phyloP scores from a whole-genome alignment of 2,797 vertebrate genomes.

The Anguilla obscura region DNA sequence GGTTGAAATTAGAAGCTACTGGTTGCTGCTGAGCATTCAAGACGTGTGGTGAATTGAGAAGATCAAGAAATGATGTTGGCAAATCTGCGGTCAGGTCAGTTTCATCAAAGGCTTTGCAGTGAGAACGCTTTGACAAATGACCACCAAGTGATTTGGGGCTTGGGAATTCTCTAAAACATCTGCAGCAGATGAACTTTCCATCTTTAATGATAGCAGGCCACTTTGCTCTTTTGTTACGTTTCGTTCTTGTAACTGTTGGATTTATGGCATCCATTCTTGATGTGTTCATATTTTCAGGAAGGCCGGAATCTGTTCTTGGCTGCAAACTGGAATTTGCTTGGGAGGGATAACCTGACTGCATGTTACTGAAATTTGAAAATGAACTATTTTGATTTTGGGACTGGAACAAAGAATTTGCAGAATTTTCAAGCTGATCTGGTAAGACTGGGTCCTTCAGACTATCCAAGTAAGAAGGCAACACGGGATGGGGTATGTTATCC shows the following conservation, averaged over 20 bases:
- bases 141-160: constrained; percentile 94
- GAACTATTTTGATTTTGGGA: constrained; percentile 50
- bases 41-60: constrained; percentile 85
- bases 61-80: constrained; percentile 84
- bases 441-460: constrained; percentile 41
- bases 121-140: constrained; percentile 88
- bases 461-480: constrained; percentile 49
- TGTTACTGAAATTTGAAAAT: constrained; percentile 39
- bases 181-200: constrained; percentile 92
- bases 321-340: constrained; percentile 40
- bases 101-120: constrained; percentile 86
- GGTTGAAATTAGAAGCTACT: constrained; percentile 66
- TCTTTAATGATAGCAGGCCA: constrained; percentile 93
- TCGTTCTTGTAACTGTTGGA: constrained; percentile 57
- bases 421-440: constrained; percentile 51
- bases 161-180: constrained; percentile 88
- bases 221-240: constrained; percentile 83
- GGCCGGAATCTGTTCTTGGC: constrained; percentile 27
- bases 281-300: constrained; percentile 34
- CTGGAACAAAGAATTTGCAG: constrained; percentile 42
- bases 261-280: constrained; percentile 42
- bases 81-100: constrained; percentile 79
- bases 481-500: constrained; percentile 44
- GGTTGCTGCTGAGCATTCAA: constrained; percentile 70
- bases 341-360: constrained; percentile 39